phyloP scores from a whole-genome alignment of 2,113 vertebrate genomes.

The Apistogramma diplotaenia region DNA sequence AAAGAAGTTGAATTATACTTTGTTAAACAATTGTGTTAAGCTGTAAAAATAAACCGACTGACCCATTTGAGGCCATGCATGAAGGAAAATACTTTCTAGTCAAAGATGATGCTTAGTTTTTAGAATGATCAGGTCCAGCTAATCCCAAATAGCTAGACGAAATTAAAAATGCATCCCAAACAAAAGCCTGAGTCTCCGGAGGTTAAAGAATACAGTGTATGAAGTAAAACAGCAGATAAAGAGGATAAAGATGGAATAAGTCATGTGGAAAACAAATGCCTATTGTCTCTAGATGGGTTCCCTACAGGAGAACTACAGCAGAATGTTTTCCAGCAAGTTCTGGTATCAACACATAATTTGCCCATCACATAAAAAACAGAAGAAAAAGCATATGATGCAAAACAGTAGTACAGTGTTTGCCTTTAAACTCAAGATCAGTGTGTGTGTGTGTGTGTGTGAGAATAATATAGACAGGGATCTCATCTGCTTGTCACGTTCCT shows the following conservation, averaged over 20 bases:
- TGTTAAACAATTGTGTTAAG: neutral
- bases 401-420: neutral
- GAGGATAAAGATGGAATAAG: neutral
- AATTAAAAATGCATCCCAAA: neutral
- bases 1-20: neutral
- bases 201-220: neutral
- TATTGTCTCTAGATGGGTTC: neutral
- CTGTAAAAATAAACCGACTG: neutral
- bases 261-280: neutral
- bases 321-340: neutral
- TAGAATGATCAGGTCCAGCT: neutral
- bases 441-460: neutral
- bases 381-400: neutral
- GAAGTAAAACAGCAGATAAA: neutral
- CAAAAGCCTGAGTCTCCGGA: neutral
- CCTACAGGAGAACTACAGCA: neutral
- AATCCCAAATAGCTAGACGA: neutral
- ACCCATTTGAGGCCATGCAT: neutral
- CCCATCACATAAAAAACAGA: neutral
- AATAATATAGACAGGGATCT: conserved; percentile 33
- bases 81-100: neutral
- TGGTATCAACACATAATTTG: neutral
- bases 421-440: neutral
- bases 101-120: neutral
- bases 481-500: conserved; percentile 50